Percentiles rank a stretch among this genome's conserved stretches.
Evolutionary conservation across 2,797 vertebrate species (phyloP).

Genomic region (Clarias fuscus): DNA sequence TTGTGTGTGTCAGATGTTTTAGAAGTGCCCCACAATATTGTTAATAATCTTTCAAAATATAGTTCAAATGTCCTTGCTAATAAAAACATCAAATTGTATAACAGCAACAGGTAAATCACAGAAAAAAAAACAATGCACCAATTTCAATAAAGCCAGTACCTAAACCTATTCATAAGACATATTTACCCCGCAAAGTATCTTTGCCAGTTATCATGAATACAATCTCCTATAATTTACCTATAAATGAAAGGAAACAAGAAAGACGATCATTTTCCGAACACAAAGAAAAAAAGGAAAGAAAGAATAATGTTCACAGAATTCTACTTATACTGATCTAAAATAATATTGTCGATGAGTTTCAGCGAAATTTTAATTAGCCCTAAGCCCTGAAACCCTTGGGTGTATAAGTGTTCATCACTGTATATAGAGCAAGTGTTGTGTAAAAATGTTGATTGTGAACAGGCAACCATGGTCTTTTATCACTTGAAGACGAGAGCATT

Average conservation of each 20-base stretch:
- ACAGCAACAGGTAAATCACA: neutral
- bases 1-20: too few relatives aligned
- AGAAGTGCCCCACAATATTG: too few relatives aligned
- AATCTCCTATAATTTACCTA: slow-evolving; percentile 34
- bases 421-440: slow-evolving; percentile 35
- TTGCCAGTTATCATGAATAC: neutral
- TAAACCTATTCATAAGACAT: neutral
- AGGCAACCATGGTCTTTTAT: slow-evolving; percentile 52
- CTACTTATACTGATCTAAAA: slow-evolving; percentile 59
- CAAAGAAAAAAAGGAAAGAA: slow-evolving; percentile 40
- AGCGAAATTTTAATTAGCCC: slow-evolving; percentile 62
- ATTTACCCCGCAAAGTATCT: neutral
- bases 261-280: slow-evolving; percentile 54
- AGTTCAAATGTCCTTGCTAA: neutral
- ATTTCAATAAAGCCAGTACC: neutral
- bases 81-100: neutral
- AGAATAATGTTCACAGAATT: slow-evolving; percentile 34
- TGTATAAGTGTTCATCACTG: slow-evolving; percentile 56
- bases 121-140: neutral
- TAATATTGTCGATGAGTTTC: slow-evolving; percentile 56
- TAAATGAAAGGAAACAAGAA: slow-evolving; percentile 47
- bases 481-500: slow-evolving; percentile 39
- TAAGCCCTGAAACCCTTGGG: slow-evolving; percentile 46
- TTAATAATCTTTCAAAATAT: neutral
- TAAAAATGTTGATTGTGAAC: slow-evolving; percentile 20